A percentile compares a stretch with the other conserved stretches of the same genome.
Conservation (phyloP, 2,113 vertebrate species). For the Argyrosomus japonicus region DNA sequence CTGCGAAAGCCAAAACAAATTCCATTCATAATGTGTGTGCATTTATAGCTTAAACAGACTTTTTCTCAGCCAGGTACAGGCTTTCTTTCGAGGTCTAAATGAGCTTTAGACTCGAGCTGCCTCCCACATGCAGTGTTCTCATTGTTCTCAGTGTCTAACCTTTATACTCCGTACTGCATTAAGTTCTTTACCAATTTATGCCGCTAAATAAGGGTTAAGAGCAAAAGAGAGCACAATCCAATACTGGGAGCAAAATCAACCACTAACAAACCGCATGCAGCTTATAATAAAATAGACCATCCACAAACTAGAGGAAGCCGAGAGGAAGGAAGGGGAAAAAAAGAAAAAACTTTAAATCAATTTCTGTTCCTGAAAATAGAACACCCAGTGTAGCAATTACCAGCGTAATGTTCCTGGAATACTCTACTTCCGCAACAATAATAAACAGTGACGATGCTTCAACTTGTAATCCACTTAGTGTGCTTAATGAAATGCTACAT, state of each 20-base stretch:
- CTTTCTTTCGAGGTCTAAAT: constrained; percentile 3
- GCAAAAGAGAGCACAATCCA: constrained; percentile 25
- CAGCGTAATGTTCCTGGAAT: constrained; percentile 45
- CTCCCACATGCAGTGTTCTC: not conserved
- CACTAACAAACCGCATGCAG: constrained; percentile 4
- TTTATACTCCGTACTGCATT: not conserved
- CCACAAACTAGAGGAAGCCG: constrained; percentile 10
- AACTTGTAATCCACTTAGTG: constrained; percentile 55
- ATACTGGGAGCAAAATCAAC: constrained; percentile 22
- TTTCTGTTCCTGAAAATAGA: constrained; percentile 52
- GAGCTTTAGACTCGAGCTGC: not conserved
- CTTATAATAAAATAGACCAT: constrained; percentile 28
- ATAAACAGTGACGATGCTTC: constrained; percentile 40
- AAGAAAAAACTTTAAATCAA: constrained; percentile 29
- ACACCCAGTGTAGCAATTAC: constrained; percentile 51
- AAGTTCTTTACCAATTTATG: not conserved
- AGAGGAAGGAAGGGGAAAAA: not conserved
- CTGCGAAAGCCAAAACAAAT: not conserved
- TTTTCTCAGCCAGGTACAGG: constrained; percentile 1
- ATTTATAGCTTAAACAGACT: not conserved
- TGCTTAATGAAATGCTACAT: constrained; percentile 60
- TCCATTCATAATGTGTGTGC: not conserved
- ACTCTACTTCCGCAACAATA: constrained; percentile 39
- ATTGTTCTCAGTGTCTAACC: not conserved
- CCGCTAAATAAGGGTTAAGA: constrained; percentile 29